Evolutionary conservation across 2,113 vertebrate species (phyloP).

Genomic region (Calypte anna): DNA sequence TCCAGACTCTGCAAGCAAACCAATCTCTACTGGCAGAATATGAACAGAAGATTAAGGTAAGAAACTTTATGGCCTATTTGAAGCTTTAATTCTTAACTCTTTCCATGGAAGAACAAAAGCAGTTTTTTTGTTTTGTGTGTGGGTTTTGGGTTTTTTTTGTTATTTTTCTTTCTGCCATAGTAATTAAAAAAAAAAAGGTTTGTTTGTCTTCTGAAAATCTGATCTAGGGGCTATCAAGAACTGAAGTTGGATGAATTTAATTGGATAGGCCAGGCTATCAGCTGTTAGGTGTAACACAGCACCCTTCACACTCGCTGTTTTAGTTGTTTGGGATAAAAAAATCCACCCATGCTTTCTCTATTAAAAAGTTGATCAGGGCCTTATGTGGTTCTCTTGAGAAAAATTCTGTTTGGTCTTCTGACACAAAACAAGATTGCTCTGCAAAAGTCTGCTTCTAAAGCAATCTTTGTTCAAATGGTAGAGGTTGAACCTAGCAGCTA

Average conservation of each 20-base stretch:
- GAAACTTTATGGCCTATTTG: background rate
- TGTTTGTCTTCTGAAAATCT: background rate
- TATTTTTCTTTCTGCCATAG: background rate
- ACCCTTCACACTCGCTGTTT: background rate
- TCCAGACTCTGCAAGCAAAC: conserved; percentile 83
- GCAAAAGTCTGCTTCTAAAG: background rate
- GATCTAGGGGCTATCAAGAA: background rate
- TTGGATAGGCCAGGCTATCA: background rate
- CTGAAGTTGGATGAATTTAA: background rate
- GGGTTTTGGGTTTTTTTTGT: no score
- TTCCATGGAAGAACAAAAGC: background rate
- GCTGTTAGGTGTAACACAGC: background rate
- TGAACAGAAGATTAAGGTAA: conserved; percentile 92
- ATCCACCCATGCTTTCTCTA: background rate
- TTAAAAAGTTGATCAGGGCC: background rate
- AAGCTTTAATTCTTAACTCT: background rate
- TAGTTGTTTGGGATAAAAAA: background rate
- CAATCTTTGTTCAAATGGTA: background rate
- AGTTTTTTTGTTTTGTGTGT: background rate
- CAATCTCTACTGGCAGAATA: conserved; percentile 83
- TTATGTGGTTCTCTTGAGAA: background rate
- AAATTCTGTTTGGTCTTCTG: background rate
- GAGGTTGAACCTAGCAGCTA: background rate
- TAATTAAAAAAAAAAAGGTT: background rate
- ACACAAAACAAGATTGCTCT: background rate